Base-by-base conservation (phyloP, 2,113 vertebrate genomes). In the Nycticebus coucang region DNA sequence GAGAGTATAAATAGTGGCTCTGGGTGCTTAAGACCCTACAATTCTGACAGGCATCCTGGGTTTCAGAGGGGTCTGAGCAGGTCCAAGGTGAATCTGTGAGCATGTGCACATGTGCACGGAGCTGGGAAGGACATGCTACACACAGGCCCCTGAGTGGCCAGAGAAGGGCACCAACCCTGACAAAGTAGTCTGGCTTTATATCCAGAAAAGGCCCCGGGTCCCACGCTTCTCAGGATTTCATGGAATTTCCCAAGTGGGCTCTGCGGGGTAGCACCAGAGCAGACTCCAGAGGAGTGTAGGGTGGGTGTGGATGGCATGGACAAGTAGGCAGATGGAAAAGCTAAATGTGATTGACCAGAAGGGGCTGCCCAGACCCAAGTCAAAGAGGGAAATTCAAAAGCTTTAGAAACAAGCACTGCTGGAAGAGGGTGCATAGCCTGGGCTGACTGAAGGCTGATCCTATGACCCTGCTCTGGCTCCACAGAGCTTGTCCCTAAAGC, bases 301-400 rank as follows among this genome's bases (percentile, higher is more conserved):
- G 21, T 26, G 7, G 59, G 80, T 64, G 77, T 14, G 21, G 50
- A 14, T 3, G 66, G 55, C 6, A 19, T 35, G 50, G 22, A 3
- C 12, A 14, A 37, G 62, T 28, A 21, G 4, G 37, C 11, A 2
- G 35, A 41, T 68, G 37, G 59, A 92, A 59, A 28, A 18, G 35
- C 22, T 57, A 45, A 55, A 53, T 33, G 24, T 6, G 4, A 15
- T 2, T 2, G 5, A 8, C 53, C 12, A 22, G 28, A 0, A 0
- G 77, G 93, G 45, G 33, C 96, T 68, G 17, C 91, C 41, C 94
- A 60, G 0, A 88, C 59, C 93, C 89, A 86, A 35, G 53, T 37
- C 66, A 45, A 71, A 50, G n/a, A 68, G 60, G 64, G 90, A 50
- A n/a, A 45, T 41, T 22, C 6, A 5, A 5, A 79, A 11, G 35